Conservation (phyloP, 2,888 invertebrate genomes). For the Chydorus sphaericus region DNA sequence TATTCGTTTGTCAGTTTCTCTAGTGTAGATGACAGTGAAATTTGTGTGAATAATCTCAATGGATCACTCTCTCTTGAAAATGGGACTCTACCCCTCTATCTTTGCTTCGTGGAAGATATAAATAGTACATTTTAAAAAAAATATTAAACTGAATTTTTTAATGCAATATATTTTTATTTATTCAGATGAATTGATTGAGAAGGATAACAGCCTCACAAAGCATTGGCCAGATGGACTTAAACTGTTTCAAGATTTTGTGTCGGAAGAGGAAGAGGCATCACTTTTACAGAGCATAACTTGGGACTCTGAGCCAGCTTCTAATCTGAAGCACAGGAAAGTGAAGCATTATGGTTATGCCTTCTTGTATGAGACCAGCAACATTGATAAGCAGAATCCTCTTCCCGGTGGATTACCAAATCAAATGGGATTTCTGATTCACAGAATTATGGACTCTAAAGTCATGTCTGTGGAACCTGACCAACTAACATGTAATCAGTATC, state of each 20-base stretch:
- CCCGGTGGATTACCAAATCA: conserved; percentile 49
- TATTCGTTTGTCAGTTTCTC: conserved; percentile 58
- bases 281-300: conserved; percentile 45
- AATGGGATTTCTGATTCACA: conserved; percentile 48
- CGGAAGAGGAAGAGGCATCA: conserved; percentile 44
- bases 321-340: conserved; percentile 60
- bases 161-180: conserved; percentile 21
- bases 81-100: conserved; percentile 42
- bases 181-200: conserved; percentile 27
- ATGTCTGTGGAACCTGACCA: conserved; percentile 50
- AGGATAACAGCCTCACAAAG: conserved; percentile 14
- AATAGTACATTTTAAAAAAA: background rate
- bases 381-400: conserved; percentile 54
- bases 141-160: background rate
- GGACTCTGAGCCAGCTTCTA: conserved; percentile 23
- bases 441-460: conserved; percentile 33
- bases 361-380: conserved; percentile 69
- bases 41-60: conserved; percentile 43
- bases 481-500: conserved; percentile 68
- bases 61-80: conserved; percentile 42
- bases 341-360: conserved; percentile 88
- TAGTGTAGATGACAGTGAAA: conserved; percentile 34
- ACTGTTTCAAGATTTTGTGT: conserved; percentile 55
- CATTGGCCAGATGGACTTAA: conserved; percentile 48
- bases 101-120: conserved; percentile 43